Percentiles rank a stretch among this genome's conserved stretches.
These are phyloP conservation scores for Cossypha niveicapilla DNA, from an alignment of 2,797 vertebrate genomes.

Conservation along the genomic window DNA sequence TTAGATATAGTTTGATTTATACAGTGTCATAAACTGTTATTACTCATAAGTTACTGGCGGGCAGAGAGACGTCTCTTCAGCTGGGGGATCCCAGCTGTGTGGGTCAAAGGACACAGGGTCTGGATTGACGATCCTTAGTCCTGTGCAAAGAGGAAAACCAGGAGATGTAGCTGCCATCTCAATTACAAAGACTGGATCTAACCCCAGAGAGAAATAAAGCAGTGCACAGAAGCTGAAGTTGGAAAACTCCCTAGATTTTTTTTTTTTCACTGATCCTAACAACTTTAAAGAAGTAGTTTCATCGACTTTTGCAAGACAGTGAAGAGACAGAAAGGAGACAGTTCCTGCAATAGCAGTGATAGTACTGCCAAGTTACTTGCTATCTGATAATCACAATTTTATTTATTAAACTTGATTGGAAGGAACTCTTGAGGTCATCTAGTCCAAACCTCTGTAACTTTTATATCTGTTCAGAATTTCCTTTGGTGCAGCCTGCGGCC, in stretches of 20 bases:
- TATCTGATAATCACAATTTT: not conserved
- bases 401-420: not conserved
- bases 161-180: not conserved
- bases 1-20: not conserved
- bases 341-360: not conserved
- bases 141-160: not conserved
- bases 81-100: not conserved
- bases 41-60: not conserved
- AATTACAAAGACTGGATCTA: not conserved
- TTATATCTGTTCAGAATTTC: not conserved
- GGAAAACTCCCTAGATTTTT: not conserved
- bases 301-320: not conserved
- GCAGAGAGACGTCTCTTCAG: not conserved
- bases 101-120: not conserved
- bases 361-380: not conserved
- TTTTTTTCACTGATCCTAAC: not conserved
- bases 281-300: not conserved
- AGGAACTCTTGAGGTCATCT: not conserved
- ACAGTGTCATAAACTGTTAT: not conserved
- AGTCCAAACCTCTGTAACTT: not conserved
- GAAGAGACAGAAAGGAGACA: not conserved
- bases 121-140: not conserved
- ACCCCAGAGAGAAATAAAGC: not conserved
- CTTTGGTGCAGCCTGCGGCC: not conserved
- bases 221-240: not conserved